Evolutionary conservation across 2,113 vertebrate genomes (phyloP), one percentile per base, ranked within the genome.

Genomic region (Alethe diademata): DNA sequence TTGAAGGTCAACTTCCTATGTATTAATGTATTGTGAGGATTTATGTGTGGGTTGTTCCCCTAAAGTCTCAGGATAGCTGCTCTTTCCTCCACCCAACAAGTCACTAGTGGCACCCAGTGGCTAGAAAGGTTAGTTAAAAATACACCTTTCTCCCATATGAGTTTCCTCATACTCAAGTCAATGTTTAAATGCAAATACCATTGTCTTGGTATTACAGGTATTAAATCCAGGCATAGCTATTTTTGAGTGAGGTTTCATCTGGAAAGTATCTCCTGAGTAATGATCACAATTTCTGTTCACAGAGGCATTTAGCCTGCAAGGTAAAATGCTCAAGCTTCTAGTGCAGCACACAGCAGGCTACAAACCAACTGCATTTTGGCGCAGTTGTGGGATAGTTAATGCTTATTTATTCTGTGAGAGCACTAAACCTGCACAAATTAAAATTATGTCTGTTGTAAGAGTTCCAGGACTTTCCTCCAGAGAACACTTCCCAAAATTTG

Each of bases 31-130:
- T 62, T 73, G 64, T 14, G 40, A 53, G 0, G 18, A 42, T 65
- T 93, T 82, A 65, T 1, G 2, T 19, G 40, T 12, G 57, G 54
- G 50, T 33, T 79, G 43, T 12, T 43, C 26, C 50, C 4, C 25
- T 36, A 6, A 54, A 87, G 57, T 70, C 71, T 79, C n/a, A 76
- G 56, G 72, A 31, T 54, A 86, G 75, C 92, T 93, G 72, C 72
- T 81, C 5, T 92, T 95, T 60, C 53, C 26, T 93, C 95, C 90
- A 84, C 70, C 17, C 14, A 90, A 78, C 86, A 97, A 95, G 95
- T 96, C 87, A 95, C 85, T 84, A 96, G 96, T 97, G 94, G 97
- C 96, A 95, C 94, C 95, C 96, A 95, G 97, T 80, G 97, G 95
- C 88, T 97, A 43, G 76, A 96, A 95, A 90, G 94, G 97, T 97